Base-by-base conservation (phyloP, 2,888 invertebrate species). In the Acholoe squamosa region DNA sequence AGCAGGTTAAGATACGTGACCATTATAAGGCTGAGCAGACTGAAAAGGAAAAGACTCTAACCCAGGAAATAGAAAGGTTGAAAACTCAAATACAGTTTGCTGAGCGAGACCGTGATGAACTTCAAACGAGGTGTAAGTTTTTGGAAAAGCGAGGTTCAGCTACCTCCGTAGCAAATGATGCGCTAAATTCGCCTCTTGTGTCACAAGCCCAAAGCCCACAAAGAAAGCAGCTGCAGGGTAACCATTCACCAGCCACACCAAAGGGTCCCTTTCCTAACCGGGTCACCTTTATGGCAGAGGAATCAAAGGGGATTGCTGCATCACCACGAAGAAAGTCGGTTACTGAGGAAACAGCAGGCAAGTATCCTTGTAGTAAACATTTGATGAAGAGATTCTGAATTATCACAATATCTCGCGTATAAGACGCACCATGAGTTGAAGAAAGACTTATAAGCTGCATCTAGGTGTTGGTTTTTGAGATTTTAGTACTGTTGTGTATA, bases 181-280 rank as follows among this genome's bases (percentile, higher is more conserved):
- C 12, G 12, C 0, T 19, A 22, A 33, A 34, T 33, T 12, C 80
- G 19, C 34, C 43, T 3, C 34, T 80, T 22, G 14, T 33, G 34
- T 33, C 43, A 5, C 80, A 33, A 22, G 43, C 43, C 0, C 80
- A 80, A 19, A 80, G 80, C 34, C 80, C 80, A 19, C 80, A 43
- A 7, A 1, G 43, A 19, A 33, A n/a, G 80, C 16, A 33, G 34
- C 31, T 0, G 16, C 43, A 19, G 16, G 80, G n/a, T 14, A 22
- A 5, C 14, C 31, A n/a, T 34, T 80, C 80, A 14, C 80, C 80
- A 0, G n/a, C 34, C 14, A 33, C 80, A 12, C 43, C 80, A 7
- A 80, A 80, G 80, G 80, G 80, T 43, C 14, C 14, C 19, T 80
- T 80, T 19, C 80, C 80, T 14, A 80, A 80, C 80, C 80, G 80